These are phyloP conservation scores for Esox lucius DNA, from an alignment of 2,797 vertebrate genomes.

Conservation along the genomic window DNA sequence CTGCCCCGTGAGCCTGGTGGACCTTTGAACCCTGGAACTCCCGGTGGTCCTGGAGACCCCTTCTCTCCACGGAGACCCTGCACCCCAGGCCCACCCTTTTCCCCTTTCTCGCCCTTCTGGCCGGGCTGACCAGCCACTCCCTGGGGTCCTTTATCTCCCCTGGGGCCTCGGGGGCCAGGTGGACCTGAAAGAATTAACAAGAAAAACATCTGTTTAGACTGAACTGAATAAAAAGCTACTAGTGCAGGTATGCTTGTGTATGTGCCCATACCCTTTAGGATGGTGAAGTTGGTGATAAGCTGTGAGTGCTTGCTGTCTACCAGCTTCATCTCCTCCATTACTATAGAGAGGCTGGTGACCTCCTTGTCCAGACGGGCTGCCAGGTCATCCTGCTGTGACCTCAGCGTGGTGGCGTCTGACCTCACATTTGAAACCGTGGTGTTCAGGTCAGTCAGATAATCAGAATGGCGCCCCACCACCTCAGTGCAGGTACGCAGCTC, in stretches of 20 bases:
- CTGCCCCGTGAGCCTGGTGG: slow-evolving; percentile 84
- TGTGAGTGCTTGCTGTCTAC: slow-evolving; percentile 96
- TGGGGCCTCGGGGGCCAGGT: slow-evolving; percentile 90
- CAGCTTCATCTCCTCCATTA: slow-evolving; percentile 98
- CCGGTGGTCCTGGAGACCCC: slow-evolving; percentile 79
- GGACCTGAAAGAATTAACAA: slow-evolving; percentile 74
- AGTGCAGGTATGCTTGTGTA: background rate
- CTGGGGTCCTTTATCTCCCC: slow-evolving; percentile 88
- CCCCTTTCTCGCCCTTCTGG: slow-evolving; percentile 90
- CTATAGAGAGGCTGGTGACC: slow-evolving; percentile 87
- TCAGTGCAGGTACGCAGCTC: slow-evolving; percentile 88
- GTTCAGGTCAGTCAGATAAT: slow-evolving; percentile 86
- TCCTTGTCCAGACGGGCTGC: slow-evolving; percentile 87
- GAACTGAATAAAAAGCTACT: background rate
- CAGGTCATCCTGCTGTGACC: slow-evolving; percentile 87
- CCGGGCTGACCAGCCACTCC: slow-evolving; percentile 83
- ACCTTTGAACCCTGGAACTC: slow-evolving; percentile 87
- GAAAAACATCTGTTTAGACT: background rate
- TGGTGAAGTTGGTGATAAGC: slow-evolving; percentile 96
- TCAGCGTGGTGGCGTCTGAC: slow-evolving; percentile 78
- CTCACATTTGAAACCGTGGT: slow-evolving; percentile 81
- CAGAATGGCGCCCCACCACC: slow-evolving; percentile 86
- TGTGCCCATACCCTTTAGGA: slow-evolving; percentile 84
- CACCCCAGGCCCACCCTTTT: slow-evolving; percentile 83
- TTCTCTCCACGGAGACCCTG: slow-evolving; percentile 85